Conservation (phyloP, 2,113 vertebrate species). For the Eurypyga helias region DNA sequence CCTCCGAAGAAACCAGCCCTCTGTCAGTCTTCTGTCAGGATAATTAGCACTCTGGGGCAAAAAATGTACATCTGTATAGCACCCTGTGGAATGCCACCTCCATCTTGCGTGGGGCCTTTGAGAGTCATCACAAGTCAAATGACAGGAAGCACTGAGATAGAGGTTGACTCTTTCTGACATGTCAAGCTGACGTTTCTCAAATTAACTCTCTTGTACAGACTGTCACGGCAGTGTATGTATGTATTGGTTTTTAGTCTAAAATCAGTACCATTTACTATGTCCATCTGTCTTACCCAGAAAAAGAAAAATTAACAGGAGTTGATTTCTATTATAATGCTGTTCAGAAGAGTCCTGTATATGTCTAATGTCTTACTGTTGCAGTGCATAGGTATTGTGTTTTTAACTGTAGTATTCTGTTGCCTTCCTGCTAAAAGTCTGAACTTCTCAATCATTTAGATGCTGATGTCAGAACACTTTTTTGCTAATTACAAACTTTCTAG, state of each 20-base stretch:
- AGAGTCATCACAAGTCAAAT: background rate
- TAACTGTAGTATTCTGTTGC: background rate
- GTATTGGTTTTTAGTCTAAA: background rate
- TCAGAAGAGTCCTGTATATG: background rate
- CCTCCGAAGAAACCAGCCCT: background rate
- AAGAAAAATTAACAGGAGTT: background rate
- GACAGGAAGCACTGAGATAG: background rate
- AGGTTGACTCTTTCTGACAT: background rate
- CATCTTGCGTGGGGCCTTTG: background rate
- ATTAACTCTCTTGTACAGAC: background rate
- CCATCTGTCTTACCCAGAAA: background rate
- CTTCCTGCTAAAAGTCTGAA: background rate
- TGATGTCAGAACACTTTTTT: background rate
- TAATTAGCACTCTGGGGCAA: background rate
- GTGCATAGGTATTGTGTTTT: background rate
- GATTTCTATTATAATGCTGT: background rate
- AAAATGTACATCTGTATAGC: background rate
- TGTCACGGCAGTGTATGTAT: background rate
- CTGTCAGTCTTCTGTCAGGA: conserved; percentile 13
- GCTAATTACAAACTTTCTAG: background rate
- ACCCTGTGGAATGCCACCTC: background rate
- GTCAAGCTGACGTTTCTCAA: background rate
- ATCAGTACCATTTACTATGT: background rate
- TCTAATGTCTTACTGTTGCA: background rate
- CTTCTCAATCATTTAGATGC: background rate